Conservation (phyloP, 1,140 invertebrate species). For the Listronotus oregonensis region DNA sequence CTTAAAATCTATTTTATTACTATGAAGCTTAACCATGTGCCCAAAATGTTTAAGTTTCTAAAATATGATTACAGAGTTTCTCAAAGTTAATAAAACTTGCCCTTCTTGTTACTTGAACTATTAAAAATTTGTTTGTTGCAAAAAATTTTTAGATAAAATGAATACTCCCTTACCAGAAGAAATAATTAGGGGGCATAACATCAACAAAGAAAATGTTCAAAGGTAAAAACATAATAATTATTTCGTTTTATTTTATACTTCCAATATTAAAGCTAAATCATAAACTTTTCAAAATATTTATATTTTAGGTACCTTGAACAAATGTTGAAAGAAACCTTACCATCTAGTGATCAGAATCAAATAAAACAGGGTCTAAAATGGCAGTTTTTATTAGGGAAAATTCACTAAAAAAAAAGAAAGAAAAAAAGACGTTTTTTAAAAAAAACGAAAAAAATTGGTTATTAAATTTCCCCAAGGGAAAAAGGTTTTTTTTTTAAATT, state of each 20-base stretch:
- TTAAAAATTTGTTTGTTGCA: too few species aligned
- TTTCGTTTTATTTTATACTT: neutral
- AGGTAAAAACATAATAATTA: slow-evolving; percentile 3
- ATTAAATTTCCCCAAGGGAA: slow-evolving; percentile 46
- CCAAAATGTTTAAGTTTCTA: too few species aligned
- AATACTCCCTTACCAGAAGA: slow-evolving; percentile 12
- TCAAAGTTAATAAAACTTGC: too few species aligned
- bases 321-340: slow-evolving; percentile 37
- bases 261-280: neutral
- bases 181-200: slow-evolving; percentile 10
- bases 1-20: too few species aligned
- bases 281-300: neutral
- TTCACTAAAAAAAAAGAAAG: slow-evolving; percentile 25
- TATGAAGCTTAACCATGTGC: too few species aligned
- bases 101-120: too few species aligned
- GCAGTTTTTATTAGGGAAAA: slow-evolving; percentile 42
- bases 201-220: neutral
- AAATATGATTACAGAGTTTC: too few species aligned
- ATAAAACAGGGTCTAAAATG: slow-evolving; percentile 35
- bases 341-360: slow-evolving; percentile 30
- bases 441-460: slow-evolving; percentile 45
- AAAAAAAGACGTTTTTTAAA: slow-evolving; percentile 44
- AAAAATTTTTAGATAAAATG: slow-evolving; percentile 11
- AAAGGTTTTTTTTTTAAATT: too few species aligned
- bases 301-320: slow-evolving; percentile 36